Evolutionary conservation across 2,797 vertebrate species (phyloP).

Genomic region (Thalassophryne amazonica): DNA sequence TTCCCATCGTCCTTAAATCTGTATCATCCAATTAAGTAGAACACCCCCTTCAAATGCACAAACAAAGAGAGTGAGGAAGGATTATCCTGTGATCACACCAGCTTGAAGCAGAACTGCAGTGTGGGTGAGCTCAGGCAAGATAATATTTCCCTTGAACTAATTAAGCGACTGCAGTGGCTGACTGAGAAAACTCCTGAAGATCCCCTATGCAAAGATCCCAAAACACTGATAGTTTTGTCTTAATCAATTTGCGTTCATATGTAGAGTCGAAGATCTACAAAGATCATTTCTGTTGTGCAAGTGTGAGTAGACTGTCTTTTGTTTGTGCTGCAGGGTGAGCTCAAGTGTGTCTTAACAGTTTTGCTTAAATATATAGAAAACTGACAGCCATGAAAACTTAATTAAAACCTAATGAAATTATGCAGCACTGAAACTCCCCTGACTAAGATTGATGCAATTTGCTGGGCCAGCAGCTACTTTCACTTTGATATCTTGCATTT

Average conservation of each 20-base stretch:
- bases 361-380: background rate
- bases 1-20: background rate
- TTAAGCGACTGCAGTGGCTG: slow-evolving; percentile 26
- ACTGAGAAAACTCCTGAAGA: background rate
- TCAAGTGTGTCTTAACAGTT: background rate
- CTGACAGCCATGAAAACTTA: background rate
- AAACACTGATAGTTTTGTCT: background rate
- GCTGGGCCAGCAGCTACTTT: background rate
- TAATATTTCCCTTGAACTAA: slow-evolving; percentile 11
- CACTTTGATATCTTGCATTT: background rate
- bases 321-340: background rate
- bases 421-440: background rate
- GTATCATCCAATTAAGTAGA: slow-evolving; percentile 14
- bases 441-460: background rate
- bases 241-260: background rate
- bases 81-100: slow-evolving; percentile 7
- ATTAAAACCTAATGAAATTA: background rate
- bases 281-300: background rate
- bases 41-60: background rate
- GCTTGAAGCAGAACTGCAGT: background rate
- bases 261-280: background rate
- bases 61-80: background rate
- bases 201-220: slow-evolving; percentile 27
- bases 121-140: background rate
- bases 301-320: too few relatives aligned